Evolutionary conservation across 2,888 invertebrate genomes (phyloP), one percentile per base, ranked within the genome.

Genomic region (Athalia cordata): DNA sequence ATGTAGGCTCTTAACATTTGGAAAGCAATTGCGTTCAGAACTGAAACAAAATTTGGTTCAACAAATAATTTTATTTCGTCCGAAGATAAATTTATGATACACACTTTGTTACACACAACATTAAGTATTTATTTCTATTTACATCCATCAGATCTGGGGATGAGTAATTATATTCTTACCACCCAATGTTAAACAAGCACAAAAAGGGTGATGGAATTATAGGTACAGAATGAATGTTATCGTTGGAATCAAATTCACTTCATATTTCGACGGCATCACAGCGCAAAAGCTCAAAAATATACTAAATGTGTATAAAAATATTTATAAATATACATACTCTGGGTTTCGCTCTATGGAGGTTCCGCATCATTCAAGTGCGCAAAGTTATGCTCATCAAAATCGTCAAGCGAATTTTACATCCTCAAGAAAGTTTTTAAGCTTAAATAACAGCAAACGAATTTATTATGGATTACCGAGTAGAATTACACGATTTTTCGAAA

Each of bases 61-160:
- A 72, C 52, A 59, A 52, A 72, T 72, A 72, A 72, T 59, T 72
- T 72, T 72, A 72, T 72, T 72, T 59, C 72, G 45, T 55, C 11
- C n/a, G 43, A 72, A 72, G 13, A 59, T n/a, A 57, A 52, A 72
- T 29, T 29, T 29, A 29, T 29, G 29, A n/a, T 47, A 59, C 47
- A 66, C 66, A 59, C 1, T 59, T 57, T 15, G 47, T 72, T 13
- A 59, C 47, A 29, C 15, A 72, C 5, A 45, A 72, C 72, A 13
- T 13, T 29, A 72, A 59, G 47, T 59, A 13, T 13, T 47, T 72
- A 59, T 72, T 45, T 72, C 45, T 13, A 52, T 68, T 55, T 43
- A 61, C 13, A 68, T 52, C 29, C 52, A 52, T 52, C 50, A 43
- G n/a, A 55, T 55, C 55, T n/a, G 4, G 0, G 4, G 55, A 55